Base-by-base conservation (phyloP, 2,113 vertebrate species). In the Corynorhinus townsendii region DNA sequence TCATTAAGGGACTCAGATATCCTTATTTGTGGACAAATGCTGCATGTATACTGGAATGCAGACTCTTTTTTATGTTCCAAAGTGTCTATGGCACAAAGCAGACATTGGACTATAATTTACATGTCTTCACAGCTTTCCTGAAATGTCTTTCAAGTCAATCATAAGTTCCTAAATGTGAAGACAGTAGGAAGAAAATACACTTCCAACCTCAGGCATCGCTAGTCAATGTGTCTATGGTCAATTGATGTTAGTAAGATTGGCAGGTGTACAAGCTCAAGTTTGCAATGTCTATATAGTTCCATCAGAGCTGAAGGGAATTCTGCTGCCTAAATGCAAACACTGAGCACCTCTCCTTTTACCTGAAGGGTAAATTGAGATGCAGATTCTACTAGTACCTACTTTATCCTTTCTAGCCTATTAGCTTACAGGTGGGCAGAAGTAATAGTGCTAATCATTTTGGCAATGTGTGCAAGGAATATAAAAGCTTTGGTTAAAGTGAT, bases 1-100 rank as follows among this genome's bases (percentile, higher is more conserved):
- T 94, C 93, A 98, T 97, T 98, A 98, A 98, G 98, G 98, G 98
- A 98, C 98, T 98, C 62, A 98, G 95, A 97, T 98, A 98, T 96
- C 92, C 97, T 96, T 90, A 86, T 28, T 3, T 75, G 86, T 76
- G 38, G 56, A 94, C 79, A 76, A 93, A 93, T 86, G 96, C 90
- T 95, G 79, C 45, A 92, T 22, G 24, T 69, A 76, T 11, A 81
- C 35, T 82, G 62, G 72, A 79, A 33, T 92, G n/a, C 56, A 90
- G 92, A 89, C 15, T 79, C 73, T 56, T 77, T 91, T 56, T 90
- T 90, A 33, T 0, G 0, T 90, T 97, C 35, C 28, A 87, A 96
- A 97, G 87, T 33, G 79, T 80, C 93, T 95, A 66, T 14, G 90
- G 97, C 2, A 3, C 96, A 95, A 95, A 43, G 73, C 95, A 97